Conservation (phyloP, 2,113 vertebrate genomes). For the Cololabis saira region DNA sequence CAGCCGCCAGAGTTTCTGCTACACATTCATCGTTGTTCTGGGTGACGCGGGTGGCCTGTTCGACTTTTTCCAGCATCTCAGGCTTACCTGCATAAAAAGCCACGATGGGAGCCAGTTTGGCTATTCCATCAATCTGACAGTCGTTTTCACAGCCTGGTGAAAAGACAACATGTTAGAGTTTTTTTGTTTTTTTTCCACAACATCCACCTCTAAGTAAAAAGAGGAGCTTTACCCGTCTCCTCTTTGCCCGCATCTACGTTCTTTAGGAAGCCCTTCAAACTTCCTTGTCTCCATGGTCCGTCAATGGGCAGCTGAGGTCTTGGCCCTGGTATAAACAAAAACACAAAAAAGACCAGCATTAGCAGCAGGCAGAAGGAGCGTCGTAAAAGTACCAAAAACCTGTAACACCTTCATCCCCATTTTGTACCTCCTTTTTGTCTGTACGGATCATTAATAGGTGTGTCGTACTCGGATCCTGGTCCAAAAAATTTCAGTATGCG, state of each 20-base stretch:
- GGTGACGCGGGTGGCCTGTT: conserved; percentile 75
- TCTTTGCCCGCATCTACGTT: conserved; percentile 78
- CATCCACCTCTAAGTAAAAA: not conserved
- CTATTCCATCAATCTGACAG: conserved; percentile 78
- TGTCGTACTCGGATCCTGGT: conserved; percentile 81
- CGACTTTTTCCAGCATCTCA: conserved; percentile 78
- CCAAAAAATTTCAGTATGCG: conserved; percentile 77
- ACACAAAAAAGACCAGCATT: not conserved
- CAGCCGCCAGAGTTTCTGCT: conserved; percentile 77
- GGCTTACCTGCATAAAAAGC: conserved; percentile 79
- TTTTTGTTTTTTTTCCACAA: not conserved
- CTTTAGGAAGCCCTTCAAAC: conserved; percentile 79
- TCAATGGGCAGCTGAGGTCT: conserved; percentile 79
- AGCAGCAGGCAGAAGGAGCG: not conserved
- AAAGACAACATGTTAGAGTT: conserved; percentile 3
- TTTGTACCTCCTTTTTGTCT: conserved; percentile 72
- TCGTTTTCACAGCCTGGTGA: conserved; percentile 72
- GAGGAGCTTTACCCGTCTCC: conserved; percentile 67
- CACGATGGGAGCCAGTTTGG: conserved; percentile 79
- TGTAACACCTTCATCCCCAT: not conserved
- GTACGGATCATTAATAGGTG: conserved; percentile 78
- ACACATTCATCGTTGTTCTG: conserved; percentile 82
- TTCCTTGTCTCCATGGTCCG: conserved; percentile 80
- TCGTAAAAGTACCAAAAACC: not conserved
- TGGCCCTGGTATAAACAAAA: conserved; percentile 54